A percentile compares a stretch with the other conserved stretches of the same genome.
Conservation (phyloP, 2,888 invertebrate species). For the Heteromurus nitidus region DNA sequence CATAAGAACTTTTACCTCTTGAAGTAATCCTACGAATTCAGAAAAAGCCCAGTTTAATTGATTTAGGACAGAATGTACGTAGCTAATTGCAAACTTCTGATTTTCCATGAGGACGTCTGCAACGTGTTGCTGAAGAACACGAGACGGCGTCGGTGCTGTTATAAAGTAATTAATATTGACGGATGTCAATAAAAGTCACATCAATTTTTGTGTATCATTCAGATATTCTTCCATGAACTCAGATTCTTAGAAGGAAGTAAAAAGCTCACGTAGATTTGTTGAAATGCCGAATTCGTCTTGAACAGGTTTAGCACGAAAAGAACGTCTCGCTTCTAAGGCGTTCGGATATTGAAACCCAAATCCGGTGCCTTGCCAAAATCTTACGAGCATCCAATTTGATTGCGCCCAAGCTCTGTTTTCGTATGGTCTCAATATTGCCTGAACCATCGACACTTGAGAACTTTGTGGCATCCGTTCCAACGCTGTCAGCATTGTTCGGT, state of each 20-base stretch:
- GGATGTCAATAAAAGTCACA: neutral
- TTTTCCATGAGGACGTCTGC: slow-evolving; percentile 80
- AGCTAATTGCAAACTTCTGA: slow-evolving; percentile 81
- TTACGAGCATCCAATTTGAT: slow-evolving; percentile 88
- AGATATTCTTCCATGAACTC: neutral
- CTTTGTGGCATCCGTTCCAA: slow-evolving; percentile 84
- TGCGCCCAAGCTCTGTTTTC: slow-evolving; percentile 90
- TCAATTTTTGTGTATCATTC: neutral
- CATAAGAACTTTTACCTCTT: slow-evolving; percentile 83
- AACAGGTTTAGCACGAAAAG: slow-evolving; percentile 76
- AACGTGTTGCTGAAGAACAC: slow-evolving; percentile 81
- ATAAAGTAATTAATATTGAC: neutral
- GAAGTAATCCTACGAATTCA: slow-evolving; percentile 89
- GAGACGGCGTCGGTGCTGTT: slow-evolving; percentile 83
- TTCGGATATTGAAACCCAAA: slow-evolving; percentile 84
- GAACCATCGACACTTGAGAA: slow-evolving; percentile 82
- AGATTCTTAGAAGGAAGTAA: neutral
- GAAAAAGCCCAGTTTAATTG: slow-evolving; percentile 93
- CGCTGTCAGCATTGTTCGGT: slow-evolving; percentile 82
- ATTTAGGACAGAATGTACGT: slow-evolving; percentile 86
- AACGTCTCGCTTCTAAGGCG: slow-evolving; percentile 77
- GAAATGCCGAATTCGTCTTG: slow-evolving; percentile 77
- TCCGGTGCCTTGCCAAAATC: slow-evolving; percentile 90
- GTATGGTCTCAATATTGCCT: slow-evolving; percentile 84
- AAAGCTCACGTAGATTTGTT: slow-evolving; percentile 69